phyloP scores from a whole-genome alignment of 2,113 vertebrate genomes.

The Pogonocichla stellata region DNA sequence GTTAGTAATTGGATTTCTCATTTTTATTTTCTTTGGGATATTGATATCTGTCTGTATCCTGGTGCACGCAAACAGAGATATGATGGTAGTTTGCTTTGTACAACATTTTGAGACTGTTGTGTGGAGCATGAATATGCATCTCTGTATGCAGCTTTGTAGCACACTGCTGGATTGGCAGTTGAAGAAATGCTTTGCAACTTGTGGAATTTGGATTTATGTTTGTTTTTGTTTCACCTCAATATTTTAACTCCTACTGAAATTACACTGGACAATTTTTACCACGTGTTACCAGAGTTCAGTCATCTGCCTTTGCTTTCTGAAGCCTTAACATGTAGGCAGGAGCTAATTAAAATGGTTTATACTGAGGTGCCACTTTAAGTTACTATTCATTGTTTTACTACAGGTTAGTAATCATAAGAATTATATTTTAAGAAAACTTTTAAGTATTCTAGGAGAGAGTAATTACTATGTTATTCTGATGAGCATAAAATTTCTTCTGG shows the following conservation, averaged over 20 bases:
- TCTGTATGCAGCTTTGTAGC: not conserved
- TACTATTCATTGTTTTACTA: not conserved
- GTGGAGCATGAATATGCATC: not conserved
- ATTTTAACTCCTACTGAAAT: not conserved
- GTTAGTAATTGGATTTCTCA: not conserved
- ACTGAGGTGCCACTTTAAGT: not conserved
- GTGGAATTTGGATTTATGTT: not conserved
- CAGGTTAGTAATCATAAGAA: not conserved
- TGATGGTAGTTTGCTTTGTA: not conserved
- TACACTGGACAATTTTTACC: not conserved
- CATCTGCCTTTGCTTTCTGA: not conserved
- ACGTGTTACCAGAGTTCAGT: not conserved
- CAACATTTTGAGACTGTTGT: not conserved
- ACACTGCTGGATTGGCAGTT: not conserved
- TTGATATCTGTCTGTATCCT: not conserved
- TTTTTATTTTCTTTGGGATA: not conserved
- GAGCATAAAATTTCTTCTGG: not conserved
- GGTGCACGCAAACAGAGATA: not conserved
- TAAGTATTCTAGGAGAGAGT: not conserved
- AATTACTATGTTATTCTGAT: not conserved
- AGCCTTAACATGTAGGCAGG: not conserved
- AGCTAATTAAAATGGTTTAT: not conserved
- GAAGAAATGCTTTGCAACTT: not conserved
- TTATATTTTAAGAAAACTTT: not conserved
- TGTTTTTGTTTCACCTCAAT: not conserved